Percentiles rank a stretch among this genome's conserved stretches.
Evolutionary conservation across 1,140 invertebrate species (phyloP).

Genomic region (Aphelenchoides avenae): DNA sequence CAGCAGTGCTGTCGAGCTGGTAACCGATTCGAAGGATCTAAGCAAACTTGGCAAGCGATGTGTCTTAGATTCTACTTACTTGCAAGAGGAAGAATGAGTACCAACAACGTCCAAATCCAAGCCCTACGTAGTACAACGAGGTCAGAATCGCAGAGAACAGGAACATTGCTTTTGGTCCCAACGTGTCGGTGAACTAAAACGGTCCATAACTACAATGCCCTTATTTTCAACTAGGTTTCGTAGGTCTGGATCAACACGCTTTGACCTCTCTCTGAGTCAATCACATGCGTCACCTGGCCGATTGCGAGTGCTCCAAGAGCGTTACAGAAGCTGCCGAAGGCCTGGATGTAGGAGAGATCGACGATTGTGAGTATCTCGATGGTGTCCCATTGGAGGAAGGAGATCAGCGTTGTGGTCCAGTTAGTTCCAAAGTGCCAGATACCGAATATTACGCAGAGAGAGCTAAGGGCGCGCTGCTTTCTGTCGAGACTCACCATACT

Average conservation of each 20-base stretch:
- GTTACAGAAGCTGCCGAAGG: conserved; percentile 54
- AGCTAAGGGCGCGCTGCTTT: conserved; percentile 49
- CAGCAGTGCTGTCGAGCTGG: conserved; percentile 55
- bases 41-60: conserved; percentile 3
- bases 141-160: conserved; percentile 54
- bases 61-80: conserved; percentile 20
- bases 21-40: conserved; percentile 54
- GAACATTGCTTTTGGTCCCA: conserved; percentile 57
- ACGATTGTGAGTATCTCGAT: conserved; percentile 55
- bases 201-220: no score
- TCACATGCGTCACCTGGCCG: conserved; percentile 36
- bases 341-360: conserved; percentile 58
- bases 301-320: conserved; percentile 52
- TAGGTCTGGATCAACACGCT: conserved; percentile 9
- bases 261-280: background rate
- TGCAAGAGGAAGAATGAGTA: conserved; percentile 55
- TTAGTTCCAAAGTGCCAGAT: conserved; percentile 58
- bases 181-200: conserved; percentile 46
- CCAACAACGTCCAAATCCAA: conserved; percentile 48
- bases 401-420: conserved; percentile 58
- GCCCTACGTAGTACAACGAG: conserved; percentile 53
- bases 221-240: background rate
- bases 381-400: conserved; percentile 59
- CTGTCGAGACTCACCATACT: conserved; percentile 39
- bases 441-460: conserved; percentile 56